A percentile compares a stretch with the other conserved stretches of the same genome.
phyloP scores from a whole-genome alignment of 2,888 invertebrate genomes.

The Diplazon laetatorius region DNA sequence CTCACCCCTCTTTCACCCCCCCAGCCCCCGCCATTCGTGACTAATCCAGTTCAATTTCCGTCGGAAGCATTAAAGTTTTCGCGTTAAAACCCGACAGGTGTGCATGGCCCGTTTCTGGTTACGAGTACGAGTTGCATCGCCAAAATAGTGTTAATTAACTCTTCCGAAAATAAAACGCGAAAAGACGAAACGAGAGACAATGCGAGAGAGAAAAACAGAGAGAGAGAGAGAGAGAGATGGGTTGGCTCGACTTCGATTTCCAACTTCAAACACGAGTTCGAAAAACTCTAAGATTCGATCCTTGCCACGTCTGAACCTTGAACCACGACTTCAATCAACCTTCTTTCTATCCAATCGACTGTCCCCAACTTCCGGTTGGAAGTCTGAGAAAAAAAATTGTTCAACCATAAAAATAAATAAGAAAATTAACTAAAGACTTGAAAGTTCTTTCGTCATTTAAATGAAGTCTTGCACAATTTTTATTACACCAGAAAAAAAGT shows the following conservation, averaged over 20 bases:
- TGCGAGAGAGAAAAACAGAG: not conserved
- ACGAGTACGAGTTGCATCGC: too few relatives aligned
- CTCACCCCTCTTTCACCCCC: too few relatives aligned
- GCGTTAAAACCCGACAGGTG: conserved; percentile 64
- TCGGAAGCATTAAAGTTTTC: conserved; percentile 72
- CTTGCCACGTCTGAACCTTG: conserved; percentile 29
- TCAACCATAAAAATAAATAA: not conserved
- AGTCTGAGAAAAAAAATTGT: conserved; percentile 24
- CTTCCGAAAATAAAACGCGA: too few relatives aligned
- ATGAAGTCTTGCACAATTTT: conserved; percentile 19
- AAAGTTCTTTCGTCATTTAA: conserved; percentile 19
- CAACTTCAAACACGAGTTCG: conserved; percentile 46
- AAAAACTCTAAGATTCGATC: conserved; percentile 50
- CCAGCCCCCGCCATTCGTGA: too few relatives aligned
- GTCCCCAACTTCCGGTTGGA: conserved; percentile 7
- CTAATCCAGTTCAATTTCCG: conserved; percentile 70
- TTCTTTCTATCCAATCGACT: not conserved
- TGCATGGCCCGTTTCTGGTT: too few relatives aligned
- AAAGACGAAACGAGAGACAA: not conserved
- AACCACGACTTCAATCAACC: conserved; percentile 17
- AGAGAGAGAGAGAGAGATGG: not conserved
- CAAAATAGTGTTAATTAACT: too few relatives aligned
- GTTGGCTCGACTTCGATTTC: conserved; percentile 42
- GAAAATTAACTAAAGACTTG: not conserved
- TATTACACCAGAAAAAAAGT: too few relatives aligned